Conservation (phyloP, 2,797 vertebrate species). For the Furcifer pardalis region DNA sequence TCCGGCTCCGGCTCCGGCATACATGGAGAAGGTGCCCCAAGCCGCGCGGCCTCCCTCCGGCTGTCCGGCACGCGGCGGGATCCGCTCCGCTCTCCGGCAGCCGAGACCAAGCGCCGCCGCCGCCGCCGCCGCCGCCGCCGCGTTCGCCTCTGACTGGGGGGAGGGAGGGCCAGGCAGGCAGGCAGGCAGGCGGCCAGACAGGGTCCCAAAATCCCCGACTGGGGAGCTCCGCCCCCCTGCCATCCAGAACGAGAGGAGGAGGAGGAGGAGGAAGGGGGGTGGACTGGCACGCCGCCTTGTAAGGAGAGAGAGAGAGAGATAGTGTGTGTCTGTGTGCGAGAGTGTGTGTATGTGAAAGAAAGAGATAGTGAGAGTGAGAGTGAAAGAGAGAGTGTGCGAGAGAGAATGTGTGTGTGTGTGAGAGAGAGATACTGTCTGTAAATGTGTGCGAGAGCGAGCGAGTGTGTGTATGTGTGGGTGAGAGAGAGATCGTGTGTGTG, state of each 20-base stretch:
- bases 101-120: no score
- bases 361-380: no score
- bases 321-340: no score
- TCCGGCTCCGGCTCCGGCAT: neutral
- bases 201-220: constrained; percentile 19
- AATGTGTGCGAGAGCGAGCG: no score
- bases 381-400: no score
- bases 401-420: no score
- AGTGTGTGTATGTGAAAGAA: no score
- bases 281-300: neutral
- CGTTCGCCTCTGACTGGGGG: neutral
- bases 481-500: no score
- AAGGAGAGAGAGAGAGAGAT: neutral
- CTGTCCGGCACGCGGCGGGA: neutral
- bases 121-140: neutral
- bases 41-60: neutral
- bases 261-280: neutral
- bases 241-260: neutral
- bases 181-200: no score
- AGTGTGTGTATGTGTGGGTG: no score
- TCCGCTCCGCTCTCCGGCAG: neutral
- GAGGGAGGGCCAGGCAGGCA: neutral
- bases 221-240: constrained; percentile 29
- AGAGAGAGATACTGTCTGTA: no score
- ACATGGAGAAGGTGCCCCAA: neutral